Conservation (phyloP, 2,888 invertebrate species). For the Flexamia atlantica region DNA sequence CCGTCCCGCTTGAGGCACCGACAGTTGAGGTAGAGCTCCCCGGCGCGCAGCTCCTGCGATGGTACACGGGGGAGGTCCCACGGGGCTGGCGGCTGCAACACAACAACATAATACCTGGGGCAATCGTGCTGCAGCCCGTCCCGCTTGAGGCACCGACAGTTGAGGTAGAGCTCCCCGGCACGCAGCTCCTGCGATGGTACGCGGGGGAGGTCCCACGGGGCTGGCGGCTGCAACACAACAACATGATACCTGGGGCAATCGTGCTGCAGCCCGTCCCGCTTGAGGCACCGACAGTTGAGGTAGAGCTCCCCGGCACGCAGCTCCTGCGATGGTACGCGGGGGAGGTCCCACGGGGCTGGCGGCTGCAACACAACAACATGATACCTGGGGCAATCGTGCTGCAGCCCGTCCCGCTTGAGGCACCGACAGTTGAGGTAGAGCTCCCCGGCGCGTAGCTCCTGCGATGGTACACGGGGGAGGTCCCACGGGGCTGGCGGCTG, state of each 20-base stretch:
- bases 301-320: slow-evolving; percentile 36
- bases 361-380: slow-evolving; percentile 15
- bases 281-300: slow-evolving; percentile 28
- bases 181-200: slow-evolving; percentile 43
- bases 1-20: too few relatives aligned
- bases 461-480: slow-evolving; percentile 24
- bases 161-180: background rate
- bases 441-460: slow-evolving; percentile 36
- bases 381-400: slow-evolving; percentile 37
- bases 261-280: slow-evolving; percentile 51
- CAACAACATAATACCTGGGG: too few relatives aligned
- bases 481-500: slow-evolving; percentile 44
- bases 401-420: slow-evolving; percentile 41
- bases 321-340: slow-evolving; percentile 42
- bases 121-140: too few relatives aligned
- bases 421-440: slow-evolving; percentile 34
- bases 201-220: slow-evolving; percentile 45
- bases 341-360: slow-evolving; percentile 47
- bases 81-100: slow-evolving; percentile 21
- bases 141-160: slow-evolving; percentile 38
- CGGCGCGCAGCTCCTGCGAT: slow-evolving; percentile 46
- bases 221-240: slow-evolving; percentile 1
- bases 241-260: slow-evolving; percentile 40
- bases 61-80: slow-evolving; percentile 35
- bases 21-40: background rate